Evolutionary conservation across 1,140 invertebrate species (phyloP), one percentile per base, ranked within the genome.

Genomic region (Pachypsylla venusta): DNA sequence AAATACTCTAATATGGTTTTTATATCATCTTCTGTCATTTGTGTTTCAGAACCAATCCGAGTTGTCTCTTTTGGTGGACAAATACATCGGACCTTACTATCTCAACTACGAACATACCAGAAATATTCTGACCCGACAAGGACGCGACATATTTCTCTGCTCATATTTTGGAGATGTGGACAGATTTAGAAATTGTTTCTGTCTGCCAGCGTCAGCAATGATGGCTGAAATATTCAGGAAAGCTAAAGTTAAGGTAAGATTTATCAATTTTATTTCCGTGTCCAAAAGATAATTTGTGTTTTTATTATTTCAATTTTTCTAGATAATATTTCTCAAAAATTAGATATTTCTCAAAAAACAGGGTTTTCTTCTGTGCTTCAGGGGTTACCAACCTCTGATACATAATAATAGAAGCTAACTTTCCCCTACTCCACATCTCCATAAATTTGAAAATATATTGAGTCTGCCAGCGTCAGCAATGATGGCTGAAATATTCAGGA

Each of bases 121-220:
- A 68, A 74, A 78, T 66, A 74, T 78, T 64, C 70, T 83, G 66
- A 77, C 81, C 60, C 74, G 79, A 56, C 80, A 83, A 70, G 81
- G 81, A 48, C 76, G 81, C 61, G 80, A 83, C 69, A 73, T 82
- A 54, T 75, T 83, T 61, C 78, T 81, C 25, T 80, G 76, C 66
- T 75, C 76, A 63, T 83, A 80, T 71, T 75, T 78, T 56, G 81
- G 80, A 25, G 76, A 79, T 68, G 68, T 82, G 65, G 70, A 73
- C 48, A 74, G 73, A 64, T 83, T 83, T 67, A 76, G 82, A 64
- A 73, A 73, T 60, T 76, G 76, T 59, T 83, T 81, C 70, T 76
- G 81, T 65, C 73, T 74, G 58, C 81, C 81, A 59, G 80, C 80
- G 42, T 74, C 78, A 2, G 70, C 72, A 62, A 71, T 82, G 57